Evolutionary conservation across 2,113 vertebrate species (phyloP), one percentile per base, ranked within the genome.

Genomic region (Polypterus bichir): DNA sequence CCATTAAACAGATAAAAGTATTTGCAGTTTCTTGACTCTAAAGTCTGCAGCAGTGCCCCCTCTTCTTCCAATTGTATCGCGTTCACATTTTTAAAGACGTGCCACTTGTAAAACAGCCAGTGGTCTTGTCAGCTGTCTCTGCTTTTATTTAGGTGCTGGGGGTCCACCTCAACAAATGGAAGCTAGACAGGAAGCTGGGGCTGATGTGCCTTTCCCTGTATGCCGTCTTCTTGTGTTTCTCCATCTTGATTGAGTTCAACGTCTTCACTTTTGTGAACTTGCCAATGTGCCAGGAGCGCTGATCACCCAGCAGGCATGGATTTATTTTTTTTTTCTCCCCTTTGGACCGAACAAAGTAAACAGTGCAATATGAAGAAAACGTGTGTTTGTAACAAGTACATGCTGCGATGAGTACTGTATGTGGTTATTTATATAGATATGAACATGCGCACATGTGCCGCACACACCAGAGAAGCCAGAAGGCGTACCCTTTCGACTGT

Each of bases 231-330:
- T 83, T 99, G 72, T 95, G 92, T 74, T 90, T 98, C 88, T 99
- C 96, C 86, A 97, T 97, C 83, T 90, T 99, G 84, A 99, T 95
- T 8, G 96, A 99, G 68, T 99, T 97, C 85, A 99, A 99, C 71
- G 90, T 99, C 76, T 99, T 99, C 83, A 98, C 88, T 47, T 99
- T 97, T 58, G 95, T 99, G 83, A 99, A 99, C 85, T 86, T 97
- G 81, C 96, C 96, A 0, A 98, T 93, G 81, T 99, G 96, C 66
- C 86, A 86, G 66, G 88, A 92, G 57, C 85, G 88, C 76, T 91
- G 77, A 93, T 48, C 71, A 69, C 79, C 76, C 10, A 47, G 46
- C 74, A 63, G 27, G 68, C 48, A 63, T 54, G 65, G 64, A 63
- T 60, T 60, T 64, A 66, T 65, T 71, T 70, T 68, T 61, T 48